Percentiles rank a stretch among this genome's conserved stretches.
These are phyloP conservation scores for Halichoeres trimaculatus DNA, from an alignment of 2,113 vertebrate species.

Conservation along the genomic window DNA sequence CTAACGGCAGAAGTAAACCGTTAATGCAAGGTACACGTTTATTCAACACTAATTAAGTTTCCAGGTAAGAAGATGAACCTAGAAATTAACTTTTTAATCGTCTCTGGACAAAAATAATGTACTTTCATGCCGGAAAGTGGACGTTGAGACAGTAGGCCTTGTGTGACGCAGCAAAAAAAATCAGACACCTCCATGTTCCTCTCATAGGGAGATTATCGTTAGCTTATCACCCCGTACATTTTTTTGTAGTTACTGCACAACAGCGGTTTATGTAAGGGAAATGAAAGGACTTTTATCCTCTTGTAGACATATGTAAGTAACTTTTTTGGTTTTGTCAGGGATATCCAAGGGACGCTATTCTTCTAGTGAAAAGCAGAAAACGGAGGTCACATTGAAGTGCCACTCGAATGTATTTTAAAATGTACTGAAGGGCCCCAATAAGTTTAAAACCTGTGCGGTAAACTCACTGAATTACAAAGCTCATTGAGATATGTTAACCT, in stretches of 20 bases:
- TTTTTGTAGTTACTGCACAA: too few species aligned
- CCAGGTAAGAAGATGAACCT: slow-evolving; percentile 50
- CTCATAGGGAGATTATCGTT: background rate
- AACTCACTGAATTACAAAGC: background rate
- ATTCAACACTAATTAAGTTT: slow-evolving; percentile 34
- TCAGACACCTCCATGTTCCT: background rate
- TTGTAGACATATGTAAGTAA: slow-evolving; percentile 58
- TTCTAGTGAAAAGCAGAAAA: slow-evolving; percentile 54
- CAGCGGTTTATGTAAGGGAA: too few species aligned
- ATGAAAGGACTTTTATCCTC: slow-evolving; percentile 48
- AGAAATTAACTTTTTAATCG: background rate
- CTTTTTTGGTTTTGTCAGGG: slow-evolving; percentile 66
- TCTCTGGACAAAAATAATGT: too few species aligned
- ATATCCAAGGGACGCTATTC: slow-evolving; percentile 33
- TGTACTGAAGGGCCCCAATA: slow-evolving; percentile 41
- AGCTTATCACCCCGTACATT: background rate
- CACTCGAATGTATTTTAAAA: slow-evolving; percentile 34
- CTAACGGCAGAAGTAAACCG: too few species aligned
- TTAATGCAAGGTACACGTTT: background rate
- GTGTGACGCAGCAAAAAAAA: slow-evolving; percentile 33
- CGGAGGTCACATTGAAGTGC: slow-evolving; percentile 55
- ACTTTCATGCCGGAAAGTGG: too few species aligned
- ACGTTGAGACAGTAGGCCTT: background rate
- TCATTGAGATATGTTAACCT: background rate
- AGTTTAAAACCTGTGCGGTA: slow-evolving; percentile 1